Base-by-base conservation (phyloP, 2,888 invertebrate species). In the Metopia argyrocephala region DNA sequence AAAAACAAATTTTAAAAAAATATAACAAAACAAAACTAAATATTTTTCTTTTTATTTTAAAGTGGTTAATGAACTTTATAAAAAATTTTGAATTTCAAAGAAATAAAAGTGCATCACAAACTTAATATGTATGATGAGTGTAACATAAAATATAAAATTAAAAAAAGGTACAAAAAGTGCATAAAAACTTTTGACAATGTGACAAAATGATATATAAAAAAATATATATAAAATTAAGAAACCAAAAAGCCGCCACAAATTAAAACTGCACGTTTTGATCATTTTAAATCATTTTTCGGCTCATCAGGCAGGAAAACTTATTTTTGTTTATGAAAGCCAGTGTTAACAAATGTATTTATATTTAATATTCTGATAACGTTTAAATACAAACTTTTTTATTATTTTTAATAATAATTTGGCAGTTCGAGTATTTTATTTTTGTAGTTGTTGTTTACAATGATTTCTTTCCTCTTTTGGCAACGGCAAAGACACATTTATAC, bases 391-490 rank as follows among this genome's bases (percentile, higher is more conserved):
- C n/a, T n/a, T 18, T 45, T 15, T 1, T 65, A 28, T 25, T 50
- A 50, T 20, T 59, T 68, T 45, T 2, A 50, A 38, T 23, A 71
- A 68, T 56, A 76, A 69, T 71, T 74, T 18, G 48, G 21, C 57
- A 69, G 69, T 46, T 73, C 23, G n/a, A 25, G 9, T 69, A n/a
- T 54, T 18, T 68, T 64, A 3, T 66, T 65, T 23, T 54, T 54
- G 23, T 31, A 3, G 65, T 73, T 57, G 27, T 48, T 56, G 38
- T 45, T 28, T 59, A 59, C 12, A 28, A 45, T 66, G 50, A 66
- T 66, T 71, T 65, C 74, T 78, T 74, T 59, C 73, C 62, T n/a
- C 70, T 84, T 83, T 84, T 84, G 84, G 82, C 83, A 84, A 71
- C 78, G 73, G 66, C 79, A 84, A 83, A 82, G 79, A 28, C 82